These are phyloP conservation scores for Pachymerium ferrugineum DNA, from an alignment of 2,888 invertebrate species.

Conservation along the genomic window DNA sequence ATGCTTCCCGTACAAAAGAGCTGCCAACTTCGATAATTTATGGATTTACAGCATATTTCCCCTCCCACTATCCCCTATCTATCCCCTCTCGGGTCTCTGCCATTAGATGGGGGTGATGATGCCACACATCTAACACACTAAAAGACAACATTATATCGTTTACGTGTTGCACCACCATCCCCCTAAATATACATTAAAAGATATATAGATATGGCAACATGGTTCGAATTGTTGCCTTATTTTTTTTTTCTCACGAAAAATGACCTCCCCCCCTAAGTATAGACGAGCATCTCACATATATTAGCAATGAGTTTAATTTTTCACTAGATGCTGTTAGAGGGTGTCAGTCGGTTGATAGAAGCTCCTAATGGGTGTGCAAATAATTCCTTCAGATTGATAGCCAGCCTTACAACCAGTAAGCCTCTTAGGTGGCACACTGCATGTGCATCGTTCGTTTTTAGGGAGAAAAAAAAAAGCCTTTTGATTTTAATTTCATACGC, in stretches of 20 bases:
- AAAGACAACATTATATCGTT: conserved; percentile 17
- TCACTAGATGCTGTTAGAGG: conserved; percentile 5
- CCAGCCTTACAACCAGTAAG: conserved; percentile 21
- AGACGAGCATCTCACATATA: conserved; percentile 4
- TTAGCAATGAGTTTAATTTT: conserved; percentile 18
- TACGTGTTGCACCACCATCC: background rate
- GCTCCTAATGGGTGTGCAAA: conserved; percentile 18
- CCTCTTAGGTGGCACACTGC: background rate
- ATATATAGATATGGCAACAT: background rate
- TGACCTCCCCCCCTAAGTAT: background rate
- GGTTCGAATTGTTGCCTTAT: background rate
- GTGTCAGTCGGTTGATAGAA: conserved; percentile 5
- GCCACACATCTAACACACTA: conserved; percentile 3
- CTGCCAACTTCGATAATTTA: conserved; percentile 34
- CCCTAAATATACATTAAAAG: background rate
- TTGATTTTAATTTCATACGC: conserved; percentile 14
- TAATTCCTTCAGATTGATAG: conserved; percentile 18
- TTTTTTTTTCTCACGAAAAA: background rate
- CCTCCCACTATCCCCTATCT: conserved; percentile 25
- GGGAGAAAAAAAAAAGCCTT: background rate
- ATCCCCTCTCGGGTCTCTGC: conserved; percentile 21
- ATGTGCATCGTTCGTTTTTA: background rate
- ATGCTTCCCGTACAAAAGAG: conserved; percentile 31
- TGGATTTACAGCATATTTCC: conserved; percentile 31
- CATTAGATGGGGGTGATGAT: conserved; percentile 18